These are phyloP conservation scores for Anastrepha ludens DNA, from an alignment of 1,140 invertebrate genomes.

Conservation along the genomic window DNA sequence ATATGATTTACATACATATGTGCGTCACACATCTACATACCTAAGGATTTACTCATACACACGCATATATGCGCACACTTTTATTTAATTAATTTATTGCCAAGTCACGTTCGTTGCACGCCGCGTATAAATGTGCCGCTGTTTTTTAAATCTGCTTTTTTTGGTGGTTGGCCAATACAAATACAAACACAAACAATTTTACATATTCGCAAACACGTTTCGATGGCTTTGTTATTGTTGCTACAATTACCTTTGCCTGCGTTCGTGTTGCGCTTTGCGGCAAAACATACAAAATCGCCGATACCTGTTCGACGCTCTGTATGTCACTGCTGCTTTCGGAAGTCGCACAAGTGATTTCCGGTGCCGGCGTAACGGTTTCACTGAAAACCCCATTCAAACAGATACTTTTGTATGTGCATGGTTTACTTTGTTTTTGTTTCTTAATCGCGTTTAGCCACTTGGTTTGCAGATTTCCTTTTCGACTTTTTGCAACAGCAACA, in stretches of 20 bases:
- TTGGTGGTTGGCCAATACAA: not conserved
- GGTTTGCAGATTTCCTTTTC: not conserved
- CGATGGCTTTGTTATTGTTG: not conserved
- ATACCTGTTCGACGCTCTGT: not conserved
- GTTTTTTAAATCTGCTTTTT: not conserved
- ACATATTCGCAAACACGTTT: not conserved
- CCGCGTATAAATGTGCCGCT: not conserved
- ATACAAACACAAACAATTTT: not conserved
- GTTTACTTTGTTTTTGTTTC: not conserved
- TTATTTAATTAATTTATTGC: not conserved
- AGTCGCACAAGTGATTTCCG: constrained; percentile 35
- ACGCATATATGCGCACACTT: not conserved
- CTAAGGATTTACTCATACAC: no score
- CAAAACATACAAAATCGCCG: not conserved
- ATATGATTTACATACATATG: no score
- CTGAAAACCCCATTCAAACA: not conserved
- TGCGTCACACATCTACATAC: no score
- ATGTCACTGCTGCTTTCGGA: constrained; percentile 31
- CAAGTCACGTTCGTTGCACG: constrained; percentile 4
- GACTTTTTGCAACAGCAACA: not conserved
- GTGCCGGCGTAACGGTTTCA: constrained; percentile 35
- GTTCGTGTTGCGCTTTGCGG: no score
- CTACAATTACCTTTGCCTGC: not conserved
- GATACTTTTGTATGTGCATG: not conserved
- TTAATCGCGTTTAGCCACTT: not conserved